A percentile compares a stretch with the other conserved stretches of the same genome.
Conservation (phyloP, 2,888 invertebrate genomes). For the Unio delphinus region DNA sequence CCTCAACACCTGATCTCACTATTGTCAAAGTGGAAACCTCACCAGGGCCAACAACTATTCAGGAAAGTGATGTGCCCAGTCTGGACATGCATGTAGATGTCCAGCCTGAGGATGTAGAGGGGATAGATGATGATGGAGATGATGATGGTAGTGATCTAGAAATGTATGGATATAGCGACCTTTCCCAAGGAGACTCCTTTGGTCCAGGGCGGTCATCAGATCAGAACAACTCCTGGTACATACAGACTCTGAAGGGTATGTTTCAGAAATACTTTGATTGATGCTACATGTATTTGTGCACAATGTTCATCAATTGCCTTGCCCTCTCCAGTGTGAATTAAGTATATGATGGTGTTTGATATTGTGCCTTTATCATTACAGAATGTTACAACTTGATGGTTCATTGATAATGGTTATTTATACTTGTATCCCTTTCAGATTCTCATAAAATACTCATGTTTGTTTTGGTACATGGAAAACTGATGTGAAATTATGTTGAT, state of each 20-base stretch:
- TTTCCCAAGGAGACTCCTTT: conserved; percentile 2
- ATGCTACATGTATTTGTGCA: too few relatives aligned
- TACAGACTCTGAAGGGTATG: conserved; percentile 37
- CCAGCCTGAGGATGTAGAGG: conserved; percentile 17
- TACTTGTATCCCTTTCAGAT: too few relatives aligned
- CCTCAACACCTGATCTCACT: conserved; percentile 18
- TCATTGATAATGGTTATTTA: too few relatives aligned
- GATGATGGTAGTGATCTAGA: conserved; percentile 17
- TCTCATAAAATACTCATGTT: too few relatives aligned
- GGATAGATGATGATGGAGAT: conserved; percentile 19
- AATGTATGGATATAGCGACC: conserved; percentile 1
- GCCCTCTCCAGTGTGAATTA: too few relatives aligned
- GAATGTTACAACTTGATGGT: too few relatives aligned
- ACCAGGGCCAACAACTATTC: background rate
- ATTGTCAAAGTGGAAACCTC: conserved; percentile 26
- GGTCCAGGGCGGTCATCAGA: conserved; percentile 7
- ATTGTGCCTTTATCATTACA: too few relatives aligned
- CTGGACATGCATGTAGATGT: conserved; percentile 6
- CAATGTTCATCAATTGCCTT: too few relatives aligned
- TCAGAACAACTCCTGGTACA: conserved; percentile 28
- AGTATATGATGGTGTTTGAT: too few relatives aligned
- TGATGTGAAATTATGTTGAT: too few relatives aligned
- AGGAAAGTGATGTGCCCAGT: background rate
- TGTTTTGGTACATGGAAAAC: too few relatives aligned
- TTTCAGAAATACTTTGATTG: conserved; percentile 1